Evolutionary conservation across 2,113 vertebrate genomes (phyloP), one percentile per base, ranked within the genome.

Genomic region (Crotalus viridis): DNA sequence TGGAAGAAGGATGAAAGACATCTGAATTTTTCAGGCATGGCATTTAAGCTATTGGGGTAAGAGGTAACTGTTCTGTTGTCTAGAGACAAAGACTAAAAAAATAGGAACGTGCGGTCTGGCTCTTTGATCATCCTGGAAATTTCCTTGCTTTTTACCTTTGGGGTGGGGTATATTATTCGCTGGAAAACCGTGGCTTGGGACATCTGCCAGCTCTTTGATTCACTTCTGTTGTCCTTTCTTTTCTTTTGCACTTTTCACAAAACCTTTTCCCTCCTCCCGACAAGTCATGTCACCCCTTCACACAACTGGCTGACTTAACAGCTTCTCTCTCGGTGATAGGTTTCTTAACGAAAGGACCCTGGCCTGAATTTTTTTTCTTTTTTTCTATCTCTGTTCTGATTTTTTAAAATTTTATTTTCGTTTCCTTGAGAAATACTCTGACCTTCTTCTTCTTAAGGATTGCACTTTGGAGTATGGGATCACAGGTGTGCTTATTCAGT

Each of bases 171-270:
- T 48, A 48, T 89, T n/a, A 57, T 89, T 87, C 33, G 22, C 74
- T 64, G 24, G 26, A n/a, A 90, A 90, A 90, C 86, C 46, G 9
- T 64, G 85, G 81, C 56, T 52, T 87, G 81, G 46, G 52, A 93
- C 56, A 54, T 64, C 89, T 87, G 92, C 74, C 89, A 86, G 81
- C 92, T 87, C 56, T 89, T 86, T 86, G 87, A 87, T 87, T 90
- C 46, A 54, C 52, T 64, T 24, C 8, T 10, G 22, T 89, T 59
- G 33, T 19, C 87, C 21, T 64, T 48, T 89, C 48, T 52, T 87
- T 87, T 89, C 52, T 52, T 74, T 90, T 90, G 56, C 46, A 61
- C n/a, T 33, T 90, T 90, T 87, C 92, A 90, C n/a, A 19, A 61
- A 87, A 33, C 10, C 13, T 59, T 52, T 88, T 89, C 61, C 85